Evolutionary conservation across 2,888 invertebrate genomes (phyloP), one percentile per base, ranked within the genome.

Genomic region (Ommatoiulus sabulosus): DNA sequence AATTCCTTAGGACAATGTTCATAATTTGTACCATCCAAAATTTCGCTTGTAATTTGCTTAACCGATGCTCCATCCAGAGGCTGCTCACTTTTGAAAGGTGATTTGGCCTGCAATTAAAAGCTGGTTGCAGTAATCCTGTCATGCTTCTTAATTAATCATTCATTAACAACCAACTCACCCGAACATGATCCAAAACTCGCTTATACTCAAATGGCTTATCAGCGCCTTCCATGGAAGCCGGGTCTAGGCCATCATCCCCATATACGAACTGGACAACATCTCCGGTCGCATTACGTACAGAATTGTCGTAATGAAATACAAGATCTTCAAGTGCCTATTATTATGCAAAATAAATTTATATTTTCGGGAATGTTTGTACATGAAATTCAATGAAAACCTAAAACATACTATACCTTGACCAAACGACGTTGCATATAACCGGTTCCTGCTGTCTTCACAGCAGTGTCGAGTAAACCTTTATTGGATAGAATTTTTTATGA

Each of bases 361-460:
- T 5, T 63, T 7, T 5, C 24, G 3, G 20, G 20, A 63, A n/a
- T 3, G 20, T 20, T 63, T n/a, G n/a, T 63, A n/a, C n/a, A n/a
- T n/a, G 3, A 63, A 87, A 87, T n/a, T 3, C n/a, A 17, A 46
- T 6, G n/a, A 63, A 6, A 52, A 87, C 20, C 17, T 87, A 20
- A 72, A 72, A 72, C 20, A 6, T 63, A 6, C 20, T 7, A 20
- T 87, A 96, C 96, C 94, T 99, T 99, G 15, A 99, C 98, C 48
- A 99, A 94, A 92, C 99, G 94, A 85, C 99, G 94, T 93, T 99
- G 99, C 95, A 99, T 96, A 93, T 99, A 99, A 44, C 99, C 99
- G 0, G 99, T 99, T 93, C 99, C 99, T 0, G 99, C 99, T 7
- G 99, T 99, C 94, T 99, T 99, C 2, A 99, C 99, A 12, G 99